A percentile compares a stretch with the other conserved stretches of the same genome.
Conservation (phyloP, 2,797 vertebrate species). For the Oreochromis mossambicus region DNA sequence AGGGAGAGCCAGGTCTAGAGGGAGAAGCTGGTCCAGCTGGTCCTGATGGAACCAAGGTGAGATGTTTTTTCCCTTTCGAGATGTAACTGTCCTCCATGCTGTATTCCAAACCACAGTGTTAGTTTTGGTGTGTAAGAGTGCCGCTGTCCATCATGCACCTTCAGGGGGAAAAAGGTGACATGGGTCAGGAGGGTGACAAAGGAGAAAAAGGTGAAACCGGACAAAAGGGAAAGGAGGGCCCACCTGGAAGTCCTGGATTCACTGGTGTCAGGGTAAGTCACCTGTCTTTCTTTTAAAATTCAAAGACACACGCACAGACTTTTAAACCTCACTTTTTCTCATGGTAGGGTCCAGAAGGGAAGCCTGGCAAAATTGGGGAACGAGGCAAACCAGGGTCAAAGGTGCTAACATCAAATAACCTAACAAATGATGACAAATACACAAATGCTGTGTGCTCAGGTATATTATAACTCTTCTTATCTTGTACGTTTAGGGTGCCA, state of each 20-base stretch:
- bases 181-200: constrained; percentile 86
- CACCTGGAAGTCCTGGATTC: constrained; percentile 83
- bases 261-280: constrained; percentile 88
- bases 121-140: not conserved
- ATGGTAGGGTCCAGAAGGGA: constrained; percentile 90
- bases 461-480: not conserved
- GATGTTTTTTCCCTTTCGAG: not conserved
- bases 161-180: constrained; percentile 94
- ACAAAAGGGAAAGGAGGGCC: constrained; percentile 89
- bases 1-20: constrained; percentile 89
- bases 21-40: constrained; percentile 85
- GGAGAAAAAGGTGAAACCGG: constrained; percentile 90
- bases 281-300: not conserved
- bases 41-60: constrained; percentile 90
- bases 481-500: constrained; percentile 80
- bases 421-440: not conserved
- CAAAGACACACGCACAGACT: not conserved
- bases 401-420: constrained; percentile 66
- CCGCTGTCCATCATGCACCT: not conserved
- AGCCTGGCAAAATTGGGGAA: constrained; percentile 90
- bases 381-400: constrained; percentile 89
- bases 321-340: not conserved
- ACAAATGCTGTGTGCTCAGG: not conserved
- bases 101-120: not conserved
- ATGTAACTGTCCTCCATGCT: not conserved